These are phyloP conservation scores for Poeciliopsis turneri DNA, from an alignment of 2,797 vertebrate species.

Conservation along the genomic window DNA sequence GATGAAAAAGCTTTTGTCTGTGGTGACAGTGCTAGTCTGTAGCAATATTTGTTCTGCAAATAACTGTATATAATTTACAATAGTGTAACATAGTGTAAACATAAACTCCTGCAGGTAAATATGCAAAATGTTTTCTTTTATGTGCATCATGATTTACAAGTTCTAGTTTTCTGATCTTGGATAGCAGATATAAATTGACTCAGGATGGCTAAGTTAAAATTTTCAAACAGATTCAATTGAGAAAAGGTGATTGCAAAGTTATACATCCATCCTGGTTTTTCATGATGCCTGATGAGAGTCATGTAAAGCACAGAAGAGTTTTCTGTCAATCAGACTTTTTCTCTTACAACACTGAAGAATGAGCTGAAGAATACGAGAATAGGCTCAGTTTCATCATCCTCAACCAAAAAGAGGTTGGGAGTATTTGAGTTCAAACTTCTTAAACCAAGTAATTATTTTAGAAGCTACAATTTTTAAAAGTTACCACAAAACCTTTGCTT, in stretches of 20 bases:
- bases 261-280: conserved; percentile 59
- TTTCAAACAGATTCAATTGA: conserved; percentile 44
- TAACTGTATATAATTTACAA: not conserved
- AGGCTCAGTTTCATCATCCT: conserved; percentile 55
- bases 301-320: conserved; percentile 53
- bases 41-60: not conserved
- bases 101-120: conserved; percentile 5
- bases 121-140: conserved; percentile 49
- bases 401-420: conserved; percentile 15
- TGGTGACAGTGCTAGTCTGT: not conserved
- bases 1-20: not conserved
- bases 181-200: conserved; percentile 48
- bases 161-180: conserved; percentile 8
- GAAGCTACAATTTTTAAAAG: not conserved
- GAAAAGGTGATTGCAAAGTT: conserved; percentile 46
- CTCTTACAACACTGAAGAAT: conserved; percentile 26
- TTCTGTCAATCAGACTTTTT: conserved; percentile 64
- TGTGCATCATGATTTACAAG: conserved; percentile 43
- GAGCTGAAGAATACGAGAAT: conserved; percentile 56
- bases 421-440: conserved; percentile 46
- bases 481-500: too few relatives aligned
- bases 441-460: conserved; percentile 46
- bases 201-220: conserved; percentile 44
- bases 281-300: conserved; percentile 47
- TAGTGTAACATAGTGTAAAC: conserved; percentile 23